A percentile compares a stretch with the other conserved stretches of the same genome.
Conservation (phyloP, 53 echinoderm and acorn worm species). For the Patiria pectinifera region DNA sequence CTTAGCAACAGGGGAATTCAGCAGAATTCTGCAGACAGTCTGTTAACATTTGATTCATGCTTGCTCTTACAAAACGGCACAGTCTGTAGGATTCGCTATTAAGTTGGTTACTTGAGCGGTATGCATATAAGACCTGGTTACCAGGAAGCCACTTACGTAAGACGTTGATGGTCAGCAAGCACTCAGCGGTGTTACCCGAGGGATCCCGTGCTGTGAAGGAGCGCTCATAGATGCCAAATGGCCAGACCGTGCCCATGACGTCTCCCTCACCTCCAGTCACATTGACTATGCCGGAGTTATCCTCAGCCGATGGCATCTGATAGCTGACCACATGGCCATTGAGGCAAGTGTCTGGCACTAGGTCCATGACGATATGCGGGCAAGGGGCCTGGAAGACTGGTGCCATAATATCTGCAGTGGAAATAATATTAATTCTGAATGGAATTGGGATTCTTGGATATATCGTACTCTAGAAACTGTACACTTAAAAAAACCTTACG, state of each 20-base stretch:
- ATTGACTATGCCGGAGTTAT: slow-evolving; percentile 48
- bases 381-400: slow-evolving; percentile 19
- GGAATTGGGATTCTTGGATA: too few relatives aligned
- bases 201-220: slow-evolving; percentile 49
- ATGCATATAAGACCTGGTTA: background rate
- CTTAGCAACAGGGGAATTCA: too few relatives aligned
- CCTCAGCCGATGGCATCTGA: slow-evolving; percentile 13
- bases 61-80: too few relatives aligned
- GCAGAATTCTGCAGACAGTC: background rate
- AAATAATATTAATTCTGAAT: background rate
- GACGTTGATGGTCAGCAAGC: slow-evolving; percentile 33
- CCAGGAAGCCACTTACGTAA: slow-evolving; percentile 16
- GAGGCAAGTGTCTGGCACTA: slow-evolving; percentile 5
- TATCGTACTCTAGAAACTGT: too few relatives aligned
- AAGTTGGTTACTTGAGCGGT: background rate
- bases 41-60: too few relatives aligned
- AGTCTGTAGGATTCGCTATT: too few relatives aligned
- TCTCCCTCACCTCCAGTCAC: slow-evolving; percentile 1
- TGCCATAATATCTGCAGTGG: background rate
- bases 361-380: slow-evolving; percentile 7
- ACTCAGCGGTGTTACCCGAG: slow-evolving; percentile 41
- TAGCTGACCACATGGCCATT: slow-evolving; percentile 42
- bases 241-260: slow-evolving; percentile 13
- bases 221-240: slow-evolving; percentile 10
- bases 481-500: too few relatives aligned